A percentile compares a stretch with the other conserved stretches of the same genome.
Evolutionary conservation across 2,113 vertebrate genomes (phyloP).

Genomic region (Atherinomorus stipes): DNA sequence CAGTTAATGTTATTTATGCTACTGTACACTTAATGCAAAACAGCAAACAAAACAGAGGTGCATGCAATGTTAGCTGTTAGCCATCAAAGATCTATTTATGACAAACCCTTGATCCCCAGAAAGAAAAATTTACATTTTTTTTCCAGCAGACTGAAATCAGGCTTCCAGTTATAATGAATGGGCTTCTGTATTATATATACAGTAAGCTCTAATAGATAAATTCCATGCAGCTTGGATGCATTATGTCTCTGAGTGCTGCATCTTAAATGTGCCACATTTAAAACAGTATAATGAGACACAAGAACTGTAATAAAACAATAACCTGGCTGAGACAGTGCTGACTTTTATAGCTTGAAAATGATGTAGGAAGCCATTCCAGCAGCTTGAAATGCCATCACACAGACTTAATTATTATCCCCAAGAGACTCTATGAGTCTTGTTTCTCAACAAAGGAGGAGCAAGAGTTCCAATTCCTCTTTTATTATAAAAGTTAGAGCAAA

Average conservation of each 20-base stretch:
- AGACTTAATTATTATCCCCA: conserved; percentile 54
- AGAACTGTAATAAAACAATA: conserved; percentile 50
- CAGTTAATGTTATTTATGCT: conserved; percentile 26
- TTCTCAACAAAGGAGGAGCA: conserved; percentile 47
- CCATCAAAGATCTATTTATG: conserved; percentile 60
- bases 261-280: conserved; percentile 38
- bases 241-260: conserved; percentile 15
- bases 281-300: conserved; percentile 59
- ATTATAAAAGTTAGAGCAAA: conserved; percentile 25
- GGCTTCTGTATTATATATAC: background rate
- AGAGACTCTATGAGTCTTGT: conserved; percentile 45
- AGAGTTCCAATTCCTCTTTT: conserved; percentile 25
- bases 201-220: conserved; percentile 30
- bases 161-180: conserved; percentile 39
- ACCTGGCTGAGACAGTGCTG: conserved; percentile 50
- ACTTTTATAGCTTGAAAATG: conserved; percentile 59
- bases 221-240: conserved; percentile 19
- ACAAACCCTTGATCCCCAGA: conserved; percentile 42
- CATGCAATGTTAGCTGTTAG: conserved; percentile 43
- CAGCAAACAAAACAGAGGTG: conserved; percentile 51
- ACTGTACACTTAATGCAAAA: conserved; percentile 55
- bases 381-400: conserved; percentile 54
- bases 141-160: conserved; percentile 39
- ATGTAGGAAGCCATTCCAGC: conserved; percentile 54
- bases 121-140: conserved; percentile 3